These are phyloP conservation scores for Whitmania pigra DNA, from an alignment of 1,140 invertebrate genomes.

Conservation along the genomic window DNA sequence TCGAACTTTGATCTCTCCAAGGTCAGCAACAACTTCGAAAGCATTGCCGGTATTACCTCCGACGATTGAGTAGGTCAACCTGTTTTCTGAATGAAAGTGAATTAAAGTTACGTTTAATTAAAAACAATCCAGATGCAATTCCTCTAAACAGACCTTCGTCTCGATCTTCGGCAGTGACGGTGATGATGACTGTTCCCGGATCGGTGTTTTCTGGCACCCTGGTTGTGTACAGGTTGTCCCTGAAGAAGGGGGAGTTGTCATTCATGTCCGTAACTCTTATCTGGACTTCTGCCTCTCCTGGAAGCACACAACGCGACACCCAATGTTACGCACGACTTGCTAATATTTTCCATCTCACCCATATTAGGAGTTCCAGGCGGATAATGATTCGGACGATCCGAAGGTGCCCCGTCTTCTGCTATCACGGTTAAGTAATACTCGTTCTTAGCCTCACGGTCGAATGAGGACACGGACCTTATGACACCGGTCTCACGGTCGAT, in stretches of 20 bases:
- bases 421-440: conserved; percentile 86
- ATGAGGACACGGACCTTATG: conserved; percentile 80
- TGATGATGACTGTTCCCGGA: conserved; percentile 87
- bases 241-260: conserved; percentile 93
- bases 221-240: conserved; percentile 85
- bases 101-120: conserved; percentile 38
- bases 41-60: conserved; percentile 93
- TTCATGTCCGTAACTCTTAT: conserved; percentile 91
- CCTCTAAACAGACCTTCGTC: conserved; percentile 81
- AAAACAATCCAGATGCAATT: too few relatives aligned
- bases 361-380: conserved; percentile 70
- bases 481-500: conserved; percentile 84
- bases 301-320: conserved; percentile 12
- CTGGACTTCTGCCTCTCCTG: conserved; percentile 53
- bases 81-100: conserved; percentile 68
- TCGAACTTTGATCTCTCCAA: conserved; percentile 87
- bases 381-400: conserved; percentile 72
- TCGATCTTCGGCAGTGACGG: conserved; percentile 91
- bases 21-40: conserved; percentile 92
- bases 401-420: conserved; percentile 78
- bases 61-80: conserved; percentile 96
- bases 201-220: conserved; percentile 95
- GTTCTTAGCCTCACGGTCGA: conserved; percentile 86
- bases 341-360: conserved; percentile 49
- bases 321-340: neutral